phyloP scores from a whole-genome alignment of 2,888 invertebrate species.

The Tanytarsus gracilentus region DNA sequence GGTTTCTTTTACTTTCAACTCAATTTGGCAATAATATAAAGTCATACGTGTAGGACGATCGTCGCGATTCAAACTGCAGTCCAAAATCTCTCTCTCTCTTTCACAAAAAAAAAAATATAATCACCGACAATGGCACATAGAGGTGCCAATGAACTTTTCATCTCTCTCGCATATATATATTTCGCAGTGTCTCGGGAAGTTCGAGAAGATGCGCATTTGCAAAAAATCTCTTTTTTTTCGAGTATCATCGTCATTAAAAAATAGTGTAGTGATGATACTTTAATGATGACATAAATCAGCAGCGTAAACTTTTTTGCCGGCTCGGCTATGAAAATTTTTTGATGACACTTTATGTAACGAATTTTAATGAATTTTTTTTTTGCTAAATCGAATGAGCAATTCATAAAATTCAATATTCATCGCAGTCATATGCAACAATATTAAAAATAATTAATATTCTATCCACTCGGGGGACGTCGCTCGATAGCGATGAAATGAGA shows the following conservation, averaged over 20 bases:
- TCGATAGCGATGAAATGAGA: neutral
- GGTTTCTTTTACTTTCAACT: neutral
- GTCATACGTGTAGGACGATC: neutral
- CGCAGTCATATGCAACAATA: neutral
- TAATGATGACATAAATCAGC: too few species aligned
- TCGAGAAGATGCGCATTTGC: conserved; percentile 14
- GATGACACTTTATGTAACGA: too few species aligned
- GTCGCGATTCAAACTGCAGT: conserved; percentile 11
- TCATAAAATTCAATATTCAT: neutral
- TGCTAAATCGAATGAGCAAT: neutral
- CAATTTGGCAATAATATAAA: neutral
- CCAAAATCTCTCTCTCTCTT: conserved; percentile 9
- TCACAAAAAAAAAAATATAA: too few species aligned
- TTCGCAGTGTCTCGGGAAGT: too few species aligned
- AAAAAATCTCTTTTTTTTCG: neutral
- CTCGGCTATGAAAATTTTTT: too few species aligned
- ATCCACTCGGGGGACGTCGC: neutral
- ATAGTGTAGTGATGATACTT: too few species aligned
- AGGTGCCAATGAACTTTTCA: conserved; percentile 20
- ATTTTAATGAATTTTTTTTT: neutral
- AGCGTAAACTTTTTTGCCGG: neutral
- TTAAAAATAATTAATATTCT: neutral
- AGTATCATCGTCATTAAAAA: too few species aligned
- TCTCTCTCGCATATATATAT: neutral
- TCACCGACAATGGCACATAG: conserved; percentile 1